Percentiles rank a stretch among this genome's conserved stretches.
phyloP scores from a whole-genome alignment of 2,797 vertebrate genomes.

The Channa striata region DNA sequence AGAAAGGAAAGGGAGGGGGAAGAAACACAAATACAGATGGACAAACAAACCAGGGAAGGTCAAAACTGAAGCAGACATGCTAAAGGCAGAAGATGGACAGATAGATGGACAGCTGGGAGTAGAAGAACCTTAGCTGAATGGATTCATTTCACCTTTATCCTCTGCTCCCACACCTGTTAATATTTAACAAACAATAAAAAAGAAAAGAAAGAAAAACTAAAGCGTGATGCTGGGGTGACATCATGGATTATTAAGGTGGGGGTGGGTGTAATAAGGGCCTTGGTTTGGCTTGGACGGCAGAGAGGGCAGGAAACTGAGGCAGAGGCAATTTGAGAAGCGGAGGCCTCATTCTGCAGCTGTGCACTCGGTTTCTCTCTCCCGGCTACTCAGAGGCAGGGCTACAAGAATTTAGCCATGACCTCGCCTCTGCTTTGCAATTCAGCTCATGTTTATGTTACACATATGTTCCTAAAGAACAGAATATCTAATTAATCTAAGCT shows the following conservation, averaged over 20 bases:
- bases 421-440: conserved; percentile 71
- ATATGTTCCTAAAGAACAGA: conserved; percentile 27
- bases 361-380: conserved; percentile 71
- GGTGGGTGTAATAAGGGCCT: conserved; percentile 78
- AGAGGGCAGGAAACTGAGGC: conserved; percentile 82
- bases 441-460: conserved; percentile 43
- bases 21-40: conserved; percentile 81
- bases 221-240: conserved; percentile 78
- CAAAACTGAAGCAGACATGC: conserved; percentile 85
- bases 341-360: conserved; percentile 83
- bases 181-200: conserved; percentile 79
- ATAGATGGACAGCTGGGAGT: conserved; percentile 56
- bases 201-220: conserved; percentile 61
- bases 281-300: conserved; percentile 62
- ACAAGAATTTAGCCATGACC: conserved; percentile 76
- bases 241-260: conserved; percentile 82
- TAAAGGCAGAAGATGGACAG: conserved; percentile 65
- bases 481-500: conserved; percentile 1
- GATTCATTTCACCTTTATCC: conserved; percentile 38
- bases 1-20: conserved; percentile 46
- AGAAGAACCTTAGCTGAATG: conserved; percentile 34
- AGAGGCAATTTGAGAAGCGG: conserved; percentile 83
- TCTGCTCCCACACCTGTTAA: conserved; percentile 75
- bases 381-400: conserved; percentile 68
- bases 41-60: conserved; percentile 79